These are phyloP conservation scores for Stomorhina lunata DNA, from an alignment of 2,888 invertebrate species.

Conservation along the genomic window DNA sequence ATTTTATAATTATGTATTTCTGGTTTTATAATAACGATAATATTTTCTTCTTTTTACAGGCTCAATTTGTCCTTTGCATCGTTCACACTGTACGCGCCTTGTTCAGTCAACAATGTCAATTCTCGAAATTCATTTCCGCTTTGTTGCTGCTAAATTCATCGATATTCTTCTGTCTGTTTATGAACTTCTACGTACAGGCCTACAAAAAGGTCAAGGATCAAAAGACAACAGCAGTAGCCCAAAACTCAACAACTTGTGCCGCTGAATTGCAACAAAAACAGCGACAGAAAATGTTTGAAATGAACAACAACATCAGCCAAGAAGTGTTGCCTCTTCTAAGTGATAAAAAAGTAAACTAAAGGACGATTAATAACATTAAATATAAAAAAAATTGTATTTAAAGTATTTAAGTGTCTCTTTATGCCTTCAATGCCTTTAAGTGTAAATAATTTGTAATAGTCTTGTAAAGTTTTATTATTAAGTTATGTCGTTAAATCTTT, in stretches of 20 bases:
- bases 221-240: conserved; percentile 34
- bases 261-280: conserved; percentile 50
- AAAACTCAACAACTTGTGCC: conserved; percentile 18
- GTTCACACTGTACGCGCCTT: conserved; percentile 78
- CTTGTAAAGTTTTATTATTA: background rate
- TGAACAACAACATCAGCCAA: conserved; percentile 70
- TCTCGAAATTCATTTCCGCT: conserved; percentile 84
- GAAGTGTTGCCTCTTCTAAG: conserved; percentile 54
- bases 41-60: conserved; percentile 72
- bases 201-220: conserved; percentile 82
- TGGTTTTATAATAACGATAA: background rate
- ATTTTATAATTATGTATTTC: background rate
- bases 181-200: conserved; percentile 93
- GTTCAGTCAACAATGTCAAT: conserved; percentile 78
- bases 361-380: background rate
- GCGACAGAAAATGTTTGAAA: conserved; percentile 56
- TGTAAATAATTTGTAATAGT: conserved; percentile 31
- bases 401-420: background rate
- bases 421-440: background rate
- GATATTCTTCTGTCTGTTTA: conserved; percentile 94
- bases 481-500: background rate
- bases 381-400: background rate
- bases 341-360: conserved; percentile 72
- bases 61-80: conserved; percentile 80
- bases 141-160: conserved; percentile 88